Evolutionary conservation across 2,113 vertebrate genomes (phyloP), one percentile per base, ranked within the genome.

Genomic region (Hiodon alosoides): DNA sequence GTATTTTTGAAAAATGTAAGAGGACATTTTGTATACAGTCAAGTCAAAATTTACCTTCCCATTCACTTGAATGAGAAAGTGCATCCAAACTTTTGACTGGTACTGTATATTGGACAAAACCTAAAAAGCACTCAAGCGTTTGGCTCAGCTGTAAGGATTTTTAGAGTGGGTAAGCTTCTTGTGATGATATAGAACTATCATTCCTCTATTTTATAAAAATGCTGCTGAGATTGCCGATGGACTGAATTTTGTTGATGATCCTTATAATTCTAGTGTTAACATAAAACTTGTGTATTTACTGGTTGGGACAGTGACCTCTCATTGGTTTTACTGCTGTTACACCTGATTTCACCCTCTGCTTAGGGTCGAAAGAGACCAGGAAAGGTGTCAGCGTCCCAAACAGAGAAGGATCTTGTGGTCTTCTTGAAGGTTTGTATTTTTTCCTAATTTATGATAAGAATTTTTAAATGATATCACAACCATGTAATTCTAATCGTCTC

Each of bases 391-490:
- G 69, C 76, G 2, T 76, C 69, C 50, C 73, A 76, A 76, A 73
- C 73, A 67, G 78, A 73, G 59, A 71, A 58, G 11, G 57, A 75
- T 74, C 67, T 79, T 57, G 77, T 79, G 14, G 73, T 79, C 47
- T 79, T 79, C 54, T 67, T 73, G 69, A 79, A 79, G 75, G 78
- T 79, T 79, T 51, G 67, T 75, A 51, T 74, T 57, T 65, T 51
- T 14, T 60, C 10, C 59, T 60, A 60, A 60, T 60, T 9, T 60
- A 60, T 60, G 59, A 11, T 5, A 60, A 11, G 59, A 60, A 60
- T 60, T 60, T 60, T 11, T 2, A 4, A 60, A 48, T 69, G 4
- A 48, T 69, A 69, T 69, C 2, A 47, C 10, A 66, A 10, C 46
- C 60, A 57, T 10, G 10, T 57, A 57, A 57, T 62, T 62, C 60